A percentile compares a stretch with the other conserved stretches of the same genome.
These are phyloP conservation scores for Acheta domesticus DNA, from an alignment of 2,888 invertebrate species.

Conservation along the genomic window DNA sequence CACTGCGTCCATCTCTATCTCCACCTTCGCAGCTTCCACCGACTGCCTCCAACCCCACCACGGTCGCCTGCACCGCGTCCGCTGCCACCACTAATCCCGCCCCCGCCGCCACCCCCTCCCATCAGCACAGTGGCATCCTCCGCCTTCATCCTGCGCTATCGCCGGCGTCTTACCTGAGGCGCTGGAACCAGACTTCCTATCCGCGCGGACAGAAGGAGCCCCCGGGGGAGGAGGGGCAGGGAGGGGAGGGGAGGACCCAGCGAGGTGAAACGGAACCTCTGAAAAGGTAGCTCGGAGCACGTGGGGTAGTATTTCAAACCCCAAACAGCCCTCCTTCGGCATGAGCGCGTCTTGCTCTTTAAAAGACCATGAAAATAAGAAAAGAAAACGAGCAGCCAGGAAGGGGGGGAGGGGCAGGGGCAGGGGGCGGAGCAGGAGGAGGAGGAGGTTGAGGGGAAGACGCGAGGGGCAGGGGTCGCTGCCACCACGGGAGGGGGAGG, in stretches of 20 bases:
- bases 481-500: not conserved
- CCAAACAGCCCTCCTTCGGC: slow-evolving; percentile 18
- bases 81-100: too few species aligned
- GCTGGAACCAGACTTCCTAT: not conserved
- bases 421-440: not conserved
- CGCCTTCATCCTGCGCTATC: not conserved
- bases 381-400: not conserved
- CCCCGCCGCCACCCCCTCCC: too few species aligned
- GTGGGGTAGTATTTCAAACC: slow-evolving; percentile 18
- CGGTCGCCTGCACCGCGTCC: too few species aligned
- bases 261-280: not conserved
- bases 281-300: not conserved
- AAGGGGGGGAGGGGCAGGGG: not conserved
- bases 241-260: not conserved
- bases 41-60: too few species aligned
- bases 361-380: slow-evolving; percentile 18
- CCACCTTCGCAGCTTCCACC: too few species aligned
- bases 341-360: slow-evolving; percentile 18
- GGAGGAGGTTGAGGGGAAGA: not conserved
- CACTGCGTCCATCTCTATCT: too few species aligned
- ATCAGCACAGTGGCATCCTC: not conserved
- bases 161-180: not conserved
- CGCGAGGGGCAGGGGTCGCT: not conserved
- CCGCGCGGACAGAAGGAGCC: not conserved
- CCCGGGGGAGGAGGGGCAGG: not conserved